These are phyloP conservation scores for Corythoichthys haematopterus DNA, from an alignment of 2,113 vertebrate species.

Conservation along the genomic window DNA sequence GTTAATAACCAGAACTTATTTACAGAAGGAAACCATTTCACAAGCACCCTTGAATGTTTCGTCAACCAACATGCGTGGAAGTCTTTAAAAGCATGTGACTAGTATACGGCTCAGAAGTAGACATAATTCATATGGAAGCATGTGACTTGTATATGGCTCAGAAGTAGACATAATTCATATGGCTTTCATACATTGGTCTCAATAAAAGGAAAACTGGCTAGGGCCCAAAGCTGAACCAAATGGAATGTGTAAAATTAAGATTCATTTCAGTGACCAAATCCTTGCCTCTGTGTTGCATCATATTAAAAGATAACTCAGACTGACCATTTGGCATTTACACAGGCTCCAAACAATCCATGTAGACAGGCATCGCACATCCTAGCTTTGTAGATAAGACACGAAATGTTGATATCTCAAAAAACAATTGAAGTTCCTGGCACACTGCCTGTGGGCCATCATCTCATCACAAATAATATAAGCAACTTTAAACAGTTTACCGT, in stretches of 20 bases:
- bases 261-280: constrained; percentile 8
- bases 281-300: constrained; percentile 63
- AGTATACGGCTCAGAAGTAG: constrained; percentile 41
- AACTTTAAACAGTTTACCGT: constrained; percentile 14
- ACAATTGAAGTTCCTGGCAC: constrained; percentile 20
- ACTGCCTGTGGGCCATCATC: constrained; percentile 14
- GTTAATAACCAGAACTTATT: constrained; percentile 46
- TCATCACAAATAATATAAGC: constrained; percentile 34
- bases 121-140: constrained; percentile 30
- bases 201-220: background rate
- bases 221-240: background rate
- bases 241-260: background rate
- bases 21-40: constrained; percentile 61
- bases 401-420: constrained; percentile 27
- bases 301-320: constrained; percentile 45
- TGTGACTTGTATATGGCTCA: constrained; percentile 59
- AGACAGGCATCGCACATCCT: constrained; percentile 42
- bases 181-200: background rate
- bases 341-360: constrained; percentile 22
- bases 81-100: constrained; percentile 57
- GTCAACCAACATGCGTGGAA: constrained; percentile 50
- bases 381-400: constrained; percentile 37
- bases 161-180: constrained; percentile 18
- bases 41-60: constrained; percentile 44
- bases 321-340: constrained; percentile 26